These are phyloP conservation scores for Amphiprion clarkii DNA, from an alignment of 2,797 vertebrate genomes.

Conservation along the genomic window DNA sequence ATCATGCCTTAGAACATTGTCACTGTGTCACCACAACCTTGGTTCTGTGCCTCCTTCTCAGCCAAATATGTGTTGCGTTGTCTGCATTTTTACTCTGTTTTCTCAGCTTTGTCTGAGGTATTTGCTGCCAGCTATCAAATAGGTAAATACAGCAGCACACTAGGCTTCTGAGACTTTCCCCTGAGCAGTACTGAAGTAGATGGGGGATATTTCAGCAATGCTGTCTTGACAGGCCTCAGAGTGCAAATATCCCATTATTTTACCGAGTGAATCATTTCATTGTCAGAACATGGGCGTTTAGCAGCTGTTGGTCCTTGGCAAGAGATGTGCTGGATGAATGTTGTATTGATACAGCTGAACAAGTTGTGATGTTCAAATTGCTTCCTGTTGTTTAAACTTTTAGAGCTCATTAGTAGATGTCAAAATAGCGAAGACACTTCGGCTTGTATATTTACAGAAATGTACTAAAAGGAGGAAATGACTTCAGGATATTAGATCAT, in stretches of 20 bases:
- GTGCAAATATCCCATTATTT: conserved; percentile 10
- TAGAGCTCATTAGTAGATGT: not conserved
- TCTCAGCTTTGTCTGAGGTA: conserved; percentile 42
- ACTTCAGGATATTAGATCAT: not conserved
- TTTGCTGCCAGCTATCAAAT: conserved; percentile 39
- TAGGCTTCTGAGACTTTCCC: conserved; percentile 9
- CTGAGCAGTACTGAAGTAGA: not conserved
- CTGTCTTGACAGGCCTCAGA: not conserved
- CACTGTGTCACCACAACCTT: conserved; percentile 67
- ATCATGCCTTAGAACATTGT: conserved; percentile 73
- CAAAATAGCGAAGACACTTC: not conserved
- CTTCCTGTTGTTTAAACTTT: not conserved
- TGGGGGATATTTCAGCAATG: conserved; percentile 2
- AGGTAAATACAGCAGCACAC: conserved; percentile 21
- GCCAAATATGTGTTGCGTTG: conserved; percentile 55
- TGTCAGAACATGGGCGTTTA: conserved; percentile 1
- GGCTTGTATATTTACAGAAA: not conserved
- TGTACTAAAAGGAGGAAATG: not conserved
- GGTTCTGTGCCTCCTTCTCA: conserved; percentile 52
- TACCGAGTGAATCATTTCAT: not conserved
- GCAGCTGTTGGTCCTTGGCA: conserved; percentile 46
- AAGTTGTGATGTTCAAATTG: not conserved
- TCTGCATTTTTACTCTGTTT: conserved; percentile 29
- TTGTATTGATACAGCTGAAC: conserved; percentile 12
- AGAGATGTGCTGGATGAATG: conserved; percentile 8